These are phyloP conservation scores for Drosophila saltans DNA, from an alignment of 1,140 invertebrate species.

Conservation along the genomic window DNA sequence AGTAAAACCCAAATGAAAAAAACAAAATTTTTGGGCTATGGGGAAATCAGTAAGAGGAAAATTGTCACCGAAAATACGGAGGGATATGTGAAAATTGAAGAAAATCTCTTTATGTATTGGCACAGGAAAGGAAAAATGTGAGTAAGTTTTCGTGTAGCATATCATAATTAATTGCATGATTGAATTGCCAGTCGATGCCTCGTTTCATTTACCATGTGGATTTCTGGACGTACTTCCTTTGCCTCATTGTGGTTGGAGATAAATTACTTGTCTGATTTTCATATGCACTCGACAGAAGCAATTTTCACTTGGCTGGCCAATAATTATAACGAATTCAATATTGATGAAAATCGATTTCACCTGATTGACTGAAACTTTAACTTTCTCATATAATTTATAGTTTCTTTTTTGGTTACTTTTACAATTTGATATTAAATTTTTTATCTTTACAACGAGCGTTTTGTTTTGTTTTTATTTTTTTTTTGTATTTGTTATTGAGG, in stretches of 20 bases:
- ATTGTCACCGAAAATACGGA: conserved; percentile 41
- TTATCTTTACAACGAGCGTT: neutral
- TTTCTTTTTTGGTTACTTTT: neutral
- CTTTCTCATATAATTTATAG: neutral
- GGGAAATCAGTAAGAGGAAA: conserved; percentile 62
- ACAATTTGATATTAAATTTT: neutral
- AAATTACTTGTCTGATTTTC: conserved; percentile 2
- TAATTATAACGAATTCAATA: neutral
- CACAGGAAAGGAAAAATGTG: conserved; percentile 30
- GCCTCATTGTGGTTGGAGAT: neutral
- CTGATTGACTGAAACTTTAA: neutral
- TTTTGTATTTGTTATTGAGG: neutral
- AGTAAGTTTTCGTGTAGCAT: conserved; percentile 29
- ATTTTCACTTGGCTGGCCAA: conserved; percentile 8
- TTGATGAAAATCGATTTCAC: neutral
- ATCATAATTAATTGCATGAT: conserved; percentile 77
- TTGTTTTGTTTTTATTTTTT: neutral
- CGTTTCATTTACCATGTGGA: neutral
- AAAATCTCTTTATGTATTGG: conserved; percentile 49
- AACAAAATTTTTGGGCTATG: conserved; percentile 19
- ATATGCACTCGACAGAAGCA: neutral
- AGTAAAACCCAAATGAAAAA: neutral
- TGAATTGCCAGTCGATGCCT: conserved; percentile 39
- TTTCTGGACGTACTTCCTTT: conserved; percentile 10
- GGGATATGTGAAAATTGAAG: conserved; percentile 26